These are phyloP conservation scores for Drosophila takahashii DNA, from an alignment of 1,140 invertebrate species.

Conservation along the genomic window DNA sequence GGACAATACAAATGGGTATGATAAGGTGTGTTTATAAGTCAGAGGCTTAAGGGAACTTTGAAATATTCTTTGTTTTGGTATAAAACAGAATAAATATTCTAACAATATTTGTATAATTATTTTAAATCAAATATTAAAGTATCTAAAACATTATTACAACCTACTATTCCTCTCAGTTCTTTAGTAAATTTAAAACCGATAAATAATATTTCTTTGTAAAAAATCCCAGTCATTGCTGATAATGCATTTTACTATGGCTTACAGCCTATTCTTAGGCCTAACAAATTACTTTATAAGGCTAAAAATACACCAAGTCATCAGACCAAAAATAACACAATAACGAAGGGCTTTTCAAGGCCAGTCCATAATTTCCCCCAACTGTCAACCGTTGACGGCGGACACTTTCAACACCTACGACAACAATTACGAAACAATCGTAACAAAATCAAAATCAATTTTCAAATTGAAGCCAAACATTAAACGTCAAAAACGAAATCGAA, in stretches of 20 bases:
- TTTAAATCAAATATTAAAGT: too few species aligned
- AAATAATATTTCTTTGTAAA: neutral
- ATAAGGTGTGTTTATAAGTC: neutral
- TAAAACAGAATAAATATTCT: too few species aligned
- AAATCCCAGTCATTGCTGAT: neutral
- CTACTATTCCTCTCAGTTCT: too few species aligned
- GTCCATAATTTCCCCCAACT: constrained; percentile 37
- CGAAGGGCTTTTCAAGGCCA: constrained; percentile 62
- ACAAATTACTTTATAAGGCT: neutral
- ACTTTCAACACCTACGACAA: constrained; percentile 73
- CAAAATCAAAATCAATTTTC: constrained; percentile 55
- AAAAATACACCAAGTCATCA: constrained; percentile 10
- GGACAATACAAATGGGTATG: neutral
- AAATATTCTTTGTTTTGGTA: neutral
- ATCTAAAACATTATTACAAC: too few species aligned
- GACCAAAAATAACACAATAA: constrained; percentile 24
- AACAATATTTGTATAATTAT: too few species aligned
- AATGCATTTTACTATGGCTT: neutral
- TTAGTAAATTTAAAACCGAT: too few species aligned
- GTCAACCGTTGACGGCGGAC: constrained; percentile 46
- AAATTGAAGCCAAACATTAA: constrained; percentile 65
- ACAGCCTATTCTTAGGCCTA: constrained; percentile 8
- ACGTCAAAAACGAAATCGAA: constrained; percentile 25
- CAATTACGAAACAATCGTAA: constrained; percentile 75
- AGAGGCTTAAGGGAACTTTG: neutral